Base-by-base conservation (phyloP, 92 coral and sea anemone species). In the Micromussa lordhowensis region DNA sequence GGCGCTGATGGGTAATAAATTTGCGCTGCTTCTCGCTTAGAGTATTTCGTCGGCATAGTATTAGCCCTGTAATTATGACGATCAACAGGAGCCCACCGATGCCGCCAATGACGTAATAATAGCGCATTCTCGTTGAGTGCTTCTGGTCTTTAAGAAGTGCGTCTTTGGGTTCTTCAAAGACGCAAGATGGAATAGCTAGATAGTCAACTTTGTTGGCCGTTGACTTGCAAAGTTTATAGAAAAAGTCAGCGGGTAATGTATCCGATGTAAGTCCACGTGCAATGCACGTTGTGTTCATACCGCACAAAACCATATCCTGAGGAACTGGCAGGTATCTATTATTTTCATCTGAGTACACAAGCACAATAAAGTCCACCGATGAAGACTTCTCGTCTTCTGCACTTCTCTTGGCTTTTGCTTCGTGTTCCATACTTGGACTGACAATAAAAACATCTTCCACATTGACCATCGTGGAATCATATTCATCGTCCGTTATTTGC, bases 381-480 rank as follows among this genome's bases (percentile, higher is more conserved):
- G 61, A 8, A 24, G 71, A 11, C 29, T 54, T 75, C 31, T 71
- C 88, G n/a, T 30, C 84, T 15, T 30, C 17, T 35, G 55, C 57
- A 80, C 63, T 61, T 81, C 83, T 66, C 78, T 55, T 73, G 10
- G 63, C 89, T 86, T 68, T 86, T 3, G 83, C 14, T 8, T 30
- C 35, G 22, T 63, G 76, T 66, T 48, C 58, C 38, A 73, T 21
- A 48, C 75, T 75, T 21, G 77, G 79, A 54, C 75, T 85, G 3
- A 90, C 48, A 15, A 93, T 81, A 29, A 82, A 93, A 61, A 93
- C 81, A 61, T 88, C 96, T 17, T 83, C 82, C 4, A 86, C 87
- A 17, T 12, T 53, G 0, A 81, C 92, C 6, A 7, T 64, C 29
- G 85, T 38, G 7, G 38, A n/a, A 57, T 91, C 88, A 21, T 36